These are phyloP conservation scores for Sebastes fasciatus DNA, from an alignment of 2,113 vertebrate genomes.

Conservation along the genomic window DNA sequence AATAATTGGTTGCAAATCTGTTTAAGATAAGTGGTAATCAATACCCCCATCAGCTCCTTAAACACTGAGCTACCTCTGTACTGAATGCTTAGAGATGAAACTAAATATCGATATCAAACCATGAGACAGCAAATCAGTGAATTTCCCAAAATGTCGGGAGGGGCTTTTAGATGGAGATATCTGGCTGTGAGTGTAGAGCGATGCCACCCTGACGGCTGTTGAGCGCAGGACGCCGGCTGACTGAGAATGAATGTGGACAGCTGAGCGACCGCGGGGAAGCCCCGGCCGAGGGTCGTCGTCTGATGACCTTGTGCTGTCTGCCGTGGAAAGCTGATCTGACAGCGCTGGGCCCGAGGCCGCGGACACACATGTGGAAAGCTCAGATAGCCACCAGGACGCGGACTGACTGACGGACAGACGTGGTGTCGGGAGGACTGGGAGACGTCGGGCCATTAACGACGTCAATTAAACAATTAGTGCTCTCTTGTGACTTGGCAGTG, in stretches of 20 bases:
- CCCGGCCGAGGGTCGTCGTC: slow-evolving; percentile 57
- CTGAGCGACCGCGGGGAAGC: slow-evolving; percentile 60
- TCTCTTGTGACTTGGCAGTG: neutral
- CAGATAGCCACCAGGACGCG: slow-evolving; percentile 45
- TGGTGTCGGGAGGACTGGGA: slow-evolving; percentile 24
- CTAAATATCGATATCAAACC: neutral
- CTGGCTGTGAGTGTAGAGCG: neutral
- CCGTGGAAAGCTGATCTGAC: slow-evolving; percentile 79
- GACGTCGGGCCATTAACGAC: slow-evolving; percentile 8
- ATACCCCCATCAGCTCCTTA: neutral
- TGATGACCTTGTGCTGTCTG: slow-evolving; percentile 81
- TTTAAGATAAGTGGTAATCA: neutral
- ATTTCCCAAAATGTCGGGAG: slow-evolving; percentile 24
- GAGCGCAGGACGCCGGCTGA: slow-evolving; percentile 41
- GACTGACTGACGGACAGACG: slow-evolving; percentile 24
- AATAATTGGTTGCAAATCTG: neutral
- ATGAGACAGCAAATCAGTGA: neutral
- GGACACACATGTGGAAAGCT: slow-evolving; percentile 39
- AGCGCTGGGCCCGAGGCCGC: slow-evolving; percentile 60
- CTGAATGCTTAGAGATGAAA: neutral
- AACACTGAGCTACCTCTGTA: neutral
- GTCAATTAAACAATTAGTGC: slow-evolving; percentile 54
- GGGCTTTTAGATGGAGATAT: slow-evolving; percentile 10
- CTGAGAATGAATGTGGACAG: slow-evolving; percentile 76
- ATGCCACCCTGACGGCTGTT: slow-evolving; percentile 34